Evolutionary conservation across 1,140 invertebrate species (phyloP).

Genomic region (Radopholus similis): DNA sequence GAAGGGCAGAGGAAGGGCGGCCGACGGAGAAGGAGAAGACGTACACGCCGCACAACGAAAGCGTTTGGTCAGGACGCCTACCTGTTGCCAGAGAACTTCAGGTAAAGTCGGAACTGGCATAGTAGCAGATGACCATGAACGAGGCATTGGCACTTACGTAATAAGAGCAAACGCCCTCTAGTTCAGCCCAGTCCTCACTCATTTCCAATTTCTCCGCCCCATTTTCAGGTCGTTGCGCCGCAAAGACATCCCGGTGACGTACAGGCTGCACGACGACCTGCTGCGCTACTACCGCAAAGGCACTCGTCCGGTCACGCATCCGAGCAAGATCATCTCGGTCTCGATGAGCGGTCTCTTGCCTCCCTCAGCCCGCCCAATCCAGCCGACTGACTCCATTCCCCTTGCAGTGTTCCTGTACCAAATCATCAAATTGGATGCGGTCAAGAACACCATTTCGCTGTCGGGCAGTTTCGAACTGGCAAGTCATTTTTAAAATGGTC

Average conservation of each 20-base stretch:
- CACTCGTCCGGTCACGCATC: constrained; percentile 57
- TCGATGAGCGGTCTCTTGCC: constrained; percentile 41
- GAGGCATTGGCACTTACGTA: not conserved
- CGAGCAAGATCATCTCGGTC: constrained; percentile 53
- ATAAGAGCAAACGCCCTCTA: too few species aligned
- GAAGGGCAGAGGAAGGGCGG: not conserved
- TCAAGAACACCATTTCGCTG: constrained; percentile 58
- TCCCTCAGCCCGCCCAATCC: not conserved
- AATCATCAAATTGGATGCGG: constrained; percentile 59
- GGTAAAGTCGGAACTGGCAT: not conserved
- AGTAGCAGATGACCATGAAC: not conserved
- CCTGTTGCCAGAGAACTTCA: constrained; percentile 24
- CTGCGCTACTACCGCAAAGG: constrained; percentile 53
- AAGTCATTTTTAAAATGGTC: constrained; percentile 21
- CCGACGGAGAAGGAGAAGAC: not conserved
- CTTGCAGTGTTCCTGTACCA: constrained; percentile 54
- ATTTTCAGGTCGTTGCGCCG: constrained; percentile 38
- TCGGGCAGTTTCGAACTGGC: constrained; percentile 59
- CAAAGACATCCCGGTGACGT: constrained; percentile 58
- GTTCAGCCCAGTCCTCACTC: too few species aligned
- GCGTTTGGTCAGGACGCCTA: not conserved
- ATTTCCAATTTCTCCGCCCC: not conserved
- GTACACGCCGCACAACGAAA: not conserved
- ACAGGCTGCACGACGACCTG: constrained; percentile 53
- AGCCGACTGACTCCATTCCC: not conserved